A percentile compares a stretch with the other conserved stretches of the same genome.
Conservation (phyloP, 2,888 invertebrate species). For the Ernsta delagoae region DNA sequence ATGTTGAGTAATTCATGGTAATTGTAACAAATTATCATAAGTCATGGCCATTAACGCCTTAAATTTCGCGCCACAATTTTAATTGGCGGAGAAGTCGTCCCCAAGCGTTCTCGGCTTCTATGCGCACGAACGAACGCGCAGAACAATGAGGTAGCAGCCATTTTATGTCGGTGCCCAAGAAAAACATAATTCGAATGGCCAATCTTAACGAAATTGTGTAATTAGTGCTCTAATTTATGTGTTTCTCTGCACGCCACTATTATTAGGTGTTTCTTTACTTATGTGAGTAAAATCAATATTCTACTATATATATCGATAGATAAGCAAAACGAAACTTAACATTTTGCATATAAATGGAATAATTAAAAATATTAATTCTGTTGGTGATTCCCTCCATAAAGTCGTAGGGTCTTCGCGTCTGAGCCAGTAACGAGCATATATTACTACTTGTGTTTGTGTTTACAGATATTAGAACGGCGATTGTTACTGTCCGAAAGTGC, state of each 20-base stretch:
- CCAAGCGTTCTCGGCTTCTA: conserved; percentile 85
- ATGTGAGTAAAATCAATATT: conserved; percentile 80
- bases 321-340: conserved; percentile 68
- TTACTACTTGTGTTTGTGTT: conserved; percentile 60
- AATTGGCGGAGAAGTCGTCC: conserved; percentile 74
- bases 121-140: conserved; percentile 86
- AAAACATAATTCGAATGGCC: conserved; percentile 86
- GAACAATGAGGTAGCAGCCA: conserved; percentile 86
- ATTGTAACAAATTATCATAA: conserved; percentile 47
- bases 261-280: conserved; percentile 77
- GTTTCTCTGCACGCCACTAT: conserved; percentile 78
- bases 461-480: conserved; percentile 57
- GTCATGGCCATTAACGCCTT: conserved; percentile 65
- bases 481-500: conserved; percentile 59
- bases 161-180: conserved; percentile 85
- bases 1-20: conserved; percentile 60
- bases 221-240: conserved; percentile 85
- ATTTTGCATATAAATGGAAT: conserved; percentile 51
- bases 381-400: conserved; percentile 63
- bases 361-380: conserved; percentile 59
- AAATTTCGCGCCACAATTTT: conserved; percentile 60
- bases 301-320: conserved; percentile 65
- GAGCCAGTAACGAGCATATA: conserved; percentile 56
- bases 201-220: conserved; percentile 84
- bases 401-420: conserved; percentile 63